Evolutionary conservation across 2,888 invertebrate genomes (phyloP).

Genomic region (Uloborus plumipes): DNA sequence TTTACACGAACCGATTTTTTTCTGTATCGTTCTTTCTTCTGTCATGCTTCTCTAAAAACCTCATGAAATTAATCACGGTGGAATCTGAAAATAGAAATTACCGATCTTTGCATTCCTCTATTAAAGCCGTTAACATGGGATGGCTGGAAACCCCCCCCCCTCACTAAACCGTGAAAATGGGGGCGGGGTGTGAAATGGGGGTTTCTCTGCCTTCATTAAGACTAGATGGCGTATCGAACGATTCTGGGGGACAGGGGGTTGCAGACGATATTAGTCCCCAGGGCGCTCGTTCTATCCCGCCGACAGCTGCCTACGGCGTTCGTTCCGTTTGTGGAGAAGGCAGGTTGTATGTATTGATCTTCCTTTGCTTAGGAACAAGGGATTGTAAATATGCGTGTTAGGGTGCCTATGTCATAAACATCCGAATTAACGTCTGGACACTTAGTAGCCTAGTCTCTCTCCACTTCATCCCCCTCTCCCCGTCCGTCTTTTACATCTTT

Average conservation of each 20-base stretch:
- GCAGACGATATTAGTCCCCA: constrained; percentile 56
- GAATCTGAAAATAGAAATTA: constrained; percentile 57
- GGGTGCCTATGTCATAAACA: constrained; percentile 6
- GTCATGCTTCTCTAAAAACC: constrained; percentile 34
- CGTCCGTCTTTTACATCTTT: too few relatives aligned
- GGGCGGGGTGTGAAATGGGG: constrained; percentile 17
- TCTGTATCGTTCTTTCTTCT: constrained; percentile 24
- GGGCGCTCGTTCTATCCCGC: constrained; percentile 52
- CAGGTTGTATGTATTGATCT: constrained; percentile 58
- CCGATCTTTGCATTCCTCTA: constrained; percentile 54
- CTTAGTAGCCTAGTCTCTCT: too few relatives aligned
- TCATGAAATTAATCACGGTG: constrained; percentile 60
- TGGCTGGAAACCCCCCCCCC: constrained; percentile 31
- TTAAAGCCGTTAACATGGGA: constrained; percentile 61
- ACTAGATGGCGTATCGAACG: constrained; percentile 59
- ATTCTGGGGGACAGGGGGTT: constrained; percentile 32
- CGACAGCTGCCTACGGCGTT: constrained; percentile 51
- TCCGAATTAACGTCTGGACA: constrained; percentile 16
- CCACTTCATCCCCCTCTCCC: too few relatives aligned
- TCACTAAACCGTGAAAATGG: constrained; percentile 41
- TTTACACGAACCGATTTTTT: neutral
- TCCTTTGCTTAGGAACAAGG: constrained; percentile 13
- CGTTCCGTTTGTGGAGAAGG: constrained; percentile 44
- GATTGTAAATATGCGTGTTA: constrained; percentile 35
- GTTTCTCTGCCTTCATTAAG: constrained; percentile 56